A percentile compares a stretch with the other conserved stretches of the same genome.
Conservation (phyloP, 2,888 invertebrate genomes). For the Tiphia femorata region DNA sequence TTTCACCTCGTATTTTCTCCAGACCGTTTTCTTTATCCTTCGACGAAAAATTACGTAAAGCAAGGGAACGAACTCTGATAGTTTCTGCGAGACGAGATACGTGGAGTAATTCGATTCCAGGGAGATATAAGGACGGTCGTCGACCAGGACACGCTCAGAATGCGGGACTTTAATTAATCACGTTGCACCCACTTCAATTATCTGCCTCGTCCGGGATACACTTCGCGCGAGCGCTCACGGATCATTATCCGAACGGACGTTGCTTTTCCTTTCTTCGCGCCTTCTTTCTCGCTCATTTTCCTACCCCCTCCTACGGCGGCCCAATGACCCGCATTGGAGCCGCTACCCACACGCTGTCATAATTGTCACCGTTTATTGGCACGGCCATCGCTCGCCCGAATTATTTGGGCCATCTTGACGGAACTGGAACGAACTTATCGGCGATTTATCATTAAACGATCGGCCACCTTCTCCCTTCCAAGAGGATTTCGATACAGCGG, state of each 20-base stretch:
- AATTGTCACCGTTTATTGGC: conserved; percentile 40
- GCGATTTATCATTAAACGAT: conserved; percentile 34
- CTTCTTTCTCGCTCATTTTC: neutral
- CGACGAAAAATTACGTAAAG: no score
- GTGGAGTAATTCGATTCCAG: no score
- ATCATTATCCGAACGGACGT: conserved; percentile 28
- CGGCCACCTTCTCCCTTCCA: neutral
- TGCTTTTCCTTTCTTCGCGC: neutral
- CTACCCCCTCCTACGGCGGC: conserved; percentile 10
- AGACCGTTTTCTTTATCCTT: no score
- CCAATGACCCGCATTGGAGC: conserved; percentile 32
- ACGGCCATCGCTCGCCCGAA: conserved; percentile 30
- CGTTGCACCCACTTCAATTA: conserved; percentile 31
- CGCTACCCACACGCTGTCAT: conserved; percentile 29
- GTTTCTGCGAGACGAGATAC: no score
- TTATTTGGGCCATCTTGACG: conserved; percentile 39
- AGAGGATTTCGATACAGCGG: neutral
- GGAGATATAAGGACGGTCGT: no score
- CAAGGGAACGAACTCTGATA: no score
- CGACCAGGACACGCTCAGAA: no score
- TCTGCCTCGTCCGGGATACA: conserved; percentile 10
- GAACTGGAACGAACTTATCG: conserved; percentile 38
- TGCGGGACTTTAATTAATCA: conserved; percentile 30
- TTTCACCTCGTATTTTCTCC: no score
- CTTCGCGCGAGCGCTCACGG: conserved; percentile 12